Evolutionary conservation across 1,140 invertebrate genomes (phyloP), one percentile per base, ranked within the genome.

Genomic region (Nasonia vitripennis): DNA sequence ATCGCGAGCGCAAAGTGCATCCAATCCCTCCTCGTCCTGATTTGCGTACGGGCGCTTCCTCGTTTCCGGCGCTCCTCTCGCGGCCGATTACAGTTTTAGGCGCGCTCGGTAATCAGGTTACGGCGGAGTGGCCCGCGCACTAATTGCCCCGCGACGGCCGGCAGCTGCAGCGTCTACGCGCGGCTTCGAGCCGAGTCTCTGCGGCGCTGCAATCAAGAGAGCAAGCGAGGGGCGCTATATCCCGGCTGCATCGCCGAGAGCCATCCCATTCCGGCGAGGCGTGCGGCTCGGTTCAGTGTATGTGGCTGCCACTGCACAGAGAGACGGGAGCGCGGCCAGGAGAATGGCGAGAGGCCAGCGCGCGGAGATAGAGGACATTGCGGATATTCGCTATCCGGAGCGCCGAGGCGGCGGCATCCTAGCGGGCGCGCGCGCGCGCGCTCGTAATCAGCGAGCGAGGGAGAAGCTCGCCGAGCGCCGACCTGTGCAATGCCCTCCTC

Each of bases 401-500:
- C 84, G 87, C 87, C 87, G 78, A 75, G 37, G 78, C n/a, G 67
- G 7, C 20, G 55, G 78, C 68, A 34, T 27, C 68, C 68, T 34
- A 71, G 23, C 78, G n/a, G n/a, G n/a, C n/a, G n/a, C n/a, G n/a
- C n/a, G n/a, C n/a, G n/a, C n/a, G n/a, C n/a, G 41, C 86, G 83
- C 92, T 92, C 92, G 92, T 93, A 93, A 93, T 93, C 92, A 93
- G 92, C 92, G 92, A 62, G 92, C 92, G 92, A 93, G 92, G 92
- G 92, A 92, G 75, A 79, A 37, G 75, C 71, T 71, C 83, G 77
- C 78, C 82, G 74, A 89, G 88, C 88, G 78, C 81, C 81, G 81
- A 84, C 81, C 87, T 84, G 81, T 86, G 87, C 87, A 78, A 84
- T 81, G 68, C 81, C 67, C 37, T 78, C 85, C 82, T 85, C 85